Percentiles rank a stretch among this genome's conserved stretches.
These are phyloP conservation scores for Synanthedon tipuliformis DNA, from an alignment of 2,888 invertebrate species.

Conservation along the genomic window DNA sequence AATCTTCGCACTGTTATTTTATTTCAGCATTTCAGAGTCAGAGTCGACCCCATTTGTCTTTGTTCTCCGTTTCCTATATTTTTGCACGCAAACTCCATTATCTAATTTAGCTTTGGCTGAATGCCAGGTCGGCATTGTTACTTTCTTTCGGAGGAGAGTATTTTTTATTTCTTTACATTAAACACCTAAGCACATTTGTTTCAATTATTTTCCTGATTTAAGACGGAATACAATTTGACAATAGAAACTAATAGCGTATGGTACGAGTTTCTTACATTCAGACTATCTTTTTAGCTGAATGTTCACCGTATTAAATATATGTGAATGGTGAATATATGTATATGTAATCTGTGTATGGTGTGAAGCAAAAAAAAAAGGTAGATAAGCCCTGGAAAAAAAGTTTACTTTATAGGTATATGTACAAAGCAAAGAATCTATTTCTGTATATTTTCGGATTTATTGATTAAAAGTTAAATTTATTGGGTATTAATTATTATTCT, in stretches of 20 bases:
- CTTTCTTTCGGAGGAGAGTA: conserved; percentile 55
- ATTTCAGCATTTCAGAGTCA: conserved; percentile 59
- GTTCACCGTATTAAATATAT: no score
- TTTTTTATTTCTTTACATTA: conserved; percentile 53
- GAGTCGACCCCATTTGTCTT: conserved; percentile 67
- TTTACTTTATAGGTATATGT: no score
- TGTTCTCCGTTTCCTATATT: conserved; percentile 70
- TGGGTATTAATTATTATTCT: no score
- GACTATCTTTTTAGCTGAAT: no score
- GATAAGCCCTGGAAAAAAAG: no score
- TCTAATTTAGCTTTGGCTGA: conserved; percentile 70
- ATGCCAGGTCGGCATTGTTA: conserved; percentile 64
- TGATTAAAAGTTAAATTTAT: no score
- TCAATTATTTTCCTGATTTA: conserved; percentile 27
- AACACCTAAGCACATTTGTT: conserved; percentile 56
- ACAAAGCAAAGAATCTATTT: no score
- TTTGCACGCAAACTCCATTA: conserved; percentile 71
- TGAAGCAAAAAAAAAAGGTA: no score
- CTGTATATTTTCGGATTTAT: no score
- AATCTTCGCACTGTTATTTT: conserved; percentile 57
- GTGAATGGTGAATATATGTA: no score
- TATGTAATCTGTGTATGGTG: no score
- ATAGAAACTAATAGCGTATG: background rate
- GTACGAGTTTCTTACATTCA: background rate
- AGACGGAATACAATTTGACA: background rate